Base-by-base conservation (phyloP, 2,113 vertebrate genomes). In the Otus sunia region DNA sequence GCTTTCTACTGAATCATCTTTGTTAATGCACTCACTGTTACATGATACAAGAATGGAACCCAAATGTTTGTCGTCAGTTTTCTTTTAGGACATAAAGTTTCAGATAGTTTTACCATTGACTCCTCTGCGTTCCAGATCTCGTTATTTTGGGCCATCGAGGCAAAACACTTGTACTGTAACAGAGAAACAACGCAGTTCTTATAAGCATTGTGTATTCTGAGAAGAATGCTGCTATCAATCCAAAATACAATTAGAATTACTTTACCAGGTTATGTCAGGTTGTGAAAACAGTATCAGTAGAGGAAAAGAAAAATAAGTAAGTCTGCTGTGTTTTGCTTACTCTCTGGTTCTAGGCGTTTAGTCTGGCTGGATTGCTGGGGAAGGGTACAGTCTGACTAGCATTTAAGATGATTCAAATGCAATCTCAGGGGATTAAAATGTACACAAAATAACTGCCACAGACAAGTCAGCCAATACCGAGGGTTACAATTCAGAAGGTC, bases 161-260 rank as follows among this genome's bases (percentile, higher is more conserved):
- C 64, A 58, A 91, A 81, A 49, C 41, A 63, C 69, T 95, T 62
- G 32, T 90, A 39, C 83, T 41, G 60, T 66, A 92, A 94, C 64
- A 75, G 72, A 91, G 81, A 49, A 75, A 72, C 69, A 73, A 75
- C 80, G 91, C 73, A 88, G 66, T 66, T 96, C 80, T 89, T 68
- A 52, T 74, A 90, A 88, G 80, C 83, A 39, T 81, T 83, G 90
- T 95, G 69, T 93, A 45, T 95, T 79, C 85, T 64, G 86, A 88
- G 74, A 95, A 93, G 71, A 96, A 94, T 89, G 94, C 80, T 94
- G 72, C 82, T 96, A 96, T 97, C 96, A 92, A 92, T 96, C 85
- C 96, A 96, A 95, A 91, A 93, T 95, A 84, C 88, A 95, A 94
- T 94, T 97, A 92, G 86, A 94, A 96, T 92, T 95, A 86, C 94